Conservation (phyloP, 1,140 invertebrate species). For the Dryas iulia region DNA sequence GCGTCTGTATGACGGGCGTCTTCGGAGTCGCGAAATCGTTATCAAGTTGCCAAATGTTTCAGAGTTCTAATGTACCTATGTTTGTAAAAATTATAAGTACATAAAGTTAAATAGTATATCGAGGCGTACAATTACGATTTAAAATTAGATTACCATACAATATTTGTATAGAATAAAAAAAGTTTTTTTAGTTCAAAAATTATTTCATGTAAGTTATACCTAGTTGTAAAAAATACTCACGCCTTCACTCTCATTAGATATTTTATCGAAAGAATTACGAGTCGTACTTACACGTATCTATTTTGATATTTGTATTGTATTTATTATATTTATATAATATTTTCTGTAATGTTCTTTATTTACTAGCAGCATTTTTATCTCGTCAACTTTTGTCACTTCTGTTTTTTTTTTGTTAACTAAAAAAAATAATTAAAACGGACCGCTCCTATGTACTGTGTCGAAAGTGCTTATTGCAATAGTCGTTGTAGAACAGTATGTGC, state of each 20-base stretch:
- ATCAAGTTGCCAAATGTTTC: constrained; percentile 3
- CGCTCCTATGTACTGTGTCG: not conserved
- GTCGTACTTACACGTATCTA: constrained; percentile 47
- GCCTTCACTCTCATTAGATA: constrained; percentile 10
- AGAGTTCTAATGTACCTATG: constrained; percentile 3
- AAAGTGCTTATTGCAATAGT: not conserved
- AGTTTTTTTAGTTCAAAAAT: constrained; percentile 3
- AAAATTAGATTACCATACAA: constrained; percentile 1
- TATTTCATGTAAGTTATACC: not conserved
- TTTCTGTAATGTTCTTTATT: constrained; percentile 42
- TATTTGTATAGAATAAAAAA: not conserved
- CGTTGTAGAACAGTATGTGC: not conserved
- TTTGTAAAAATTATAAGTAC: not conserved
- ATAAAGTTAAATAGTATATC: constrained; percentile 1
- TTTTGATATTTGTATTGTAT: constrained; percentile 48
- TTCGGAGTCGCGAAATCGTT: not conserved
- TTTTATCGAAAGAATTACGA: constrained; percentile 36
- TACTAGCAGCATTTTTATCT: constrained; percentile 38
- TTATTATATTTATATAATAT: constrained; percentile 46
- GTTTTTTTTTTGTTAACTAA: not conserved
- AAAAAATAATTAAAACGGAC: not conserved
- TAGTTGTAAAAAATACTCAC: constrained; percentile 6
- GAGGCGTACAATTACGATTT: not conserved
- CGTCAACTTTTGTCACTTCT: constrained; percentile 3
- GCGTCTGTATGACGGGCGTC: not conserved